A percentile compares a stretch with the other conserved stretches of the same genome.
These are phyloP conservation scores for Gambusia holbrooki DNA, from an alignment of 2,113 vertebrate species.

Conservation along the genomic window DNA sequence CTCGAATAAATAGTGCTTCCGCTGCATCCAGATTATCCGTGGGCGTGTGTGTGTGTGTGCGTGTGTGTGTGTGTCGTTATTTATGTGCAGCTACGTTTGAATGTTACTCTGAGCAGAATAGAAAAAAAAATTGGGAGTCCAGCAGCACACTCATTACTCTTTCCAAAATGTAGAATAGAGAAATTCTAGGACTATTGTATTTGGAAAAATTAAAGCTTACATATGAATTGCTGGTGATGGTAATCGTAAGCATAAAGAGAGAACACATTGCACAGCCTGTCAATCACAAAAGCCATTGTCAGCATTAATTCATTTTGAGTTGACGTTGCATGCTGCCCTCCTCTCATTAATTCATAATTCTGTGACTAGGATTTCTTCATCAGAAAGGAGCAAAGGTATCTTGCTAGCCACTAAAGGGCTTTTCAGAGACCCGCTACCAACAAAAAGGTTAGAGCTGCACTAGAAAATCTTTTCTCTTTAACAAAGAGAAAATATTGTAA, in stretches of 20 bases:
- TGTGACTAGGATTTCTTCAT: background rate
- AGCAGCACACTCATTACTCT: conserved; percentile 54
- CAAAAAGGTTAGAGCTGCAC: background rate
- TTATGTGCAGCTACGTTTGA: conserved; percentile 39
- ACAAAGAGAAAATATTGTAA: background rate
- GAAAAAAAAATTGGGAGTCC: conserved; percentile 19
- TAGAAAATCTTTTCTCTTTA: background rate
- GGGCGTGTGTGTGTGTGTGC: background rate
- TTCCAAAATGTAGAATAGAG: conserved; percentile 35
- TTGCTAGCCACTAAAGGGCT: background rate
- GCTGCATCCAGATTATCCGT: conserved; percentile 28
- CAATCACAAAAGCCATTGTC: conserved; percentile 50
- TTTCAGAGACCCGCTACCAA: background rate
- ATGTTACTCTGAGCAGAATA: conserved; percentile 19
- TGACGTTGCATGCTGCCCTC: conserved; percentile 15
- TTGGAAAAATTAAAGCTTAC: conserved; percentile 46
- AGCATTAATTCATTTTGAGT: conserved; percentile 48
- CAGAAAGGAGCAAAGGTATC: background rate
- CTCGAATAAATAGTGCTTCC: conserved; percentile 18
- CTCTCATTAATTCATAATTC: background rate
- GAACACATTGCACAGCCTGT: conserved; percentile 50
- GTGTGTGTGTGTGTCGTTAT: background rate
- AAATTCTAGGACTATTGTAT: conserved; percentile 52
- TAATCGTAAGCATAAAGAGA: conserved; percentile 26
- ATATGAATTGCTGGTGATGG: conserved; percentile 30